Base-by-base conservation (phyloP, 2,113 vertebrate genomes). In the Dendrocopos noguchii region DNA sequence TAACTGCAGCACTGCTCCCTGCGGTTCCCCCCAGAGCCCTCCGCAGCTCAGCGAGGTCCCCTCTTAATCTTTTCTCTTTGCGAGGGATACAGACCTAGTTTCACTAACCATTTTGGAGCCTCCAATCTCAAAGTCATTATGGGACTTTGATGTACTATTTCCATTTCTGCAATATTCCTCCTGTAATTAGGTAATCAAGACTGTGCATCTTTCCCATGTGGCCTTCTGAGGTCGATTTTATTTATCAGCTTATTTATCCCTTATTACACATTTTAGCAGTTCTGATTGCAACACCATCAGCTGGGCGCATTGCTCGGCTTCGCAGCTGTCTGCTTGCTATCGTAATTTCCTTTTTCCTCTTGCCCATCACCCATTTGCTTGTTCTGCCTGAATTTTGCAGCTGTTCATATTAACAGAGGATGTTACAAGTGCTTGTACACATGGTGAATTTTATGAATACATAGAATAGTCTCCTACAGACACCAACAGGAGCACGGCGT, bases 21-120 rank as follows among this genome's bases (percentile, higher is more conserved):
- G 72, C 53, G 1, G 57, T 77, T 76, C 87, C 79, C 57, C 82
- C 81, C 72, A 80, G 90, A 91, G 94, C 88, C 84, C 88, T 86
- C 68, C 10, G 6, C 73, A 39, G 93, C 73, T 96, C 68, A 6
- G 6, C 33, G 39, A 85, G 90, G 56, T 93, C 81, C 89, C 88
- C 92, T 96, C 90, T 91, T 91, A 95, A 94, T 92, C 92, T 95
- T 88, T 80, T 91, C 87, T 87, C 90, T 84, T 91, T 85, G 90
- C 11, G 8, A 92, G 73, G 88, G 91, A 90, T 59, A 56, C 80
- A 90, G 87, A 94, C 84, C 87, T 96, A 87, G 70, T 88, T 89
- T 96, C 92, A 59, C 61, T 27, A 87, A 61, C 85, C 76, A 82
- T 87, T 87, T 92, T 84, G 72, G 68, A 88, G 63, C 68, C 91